These are phyloP conservation scores for Terrapene triunguis DNA, from an alignment of 2,113 vertebrate species.

Conservation along the genomic window DNA sequence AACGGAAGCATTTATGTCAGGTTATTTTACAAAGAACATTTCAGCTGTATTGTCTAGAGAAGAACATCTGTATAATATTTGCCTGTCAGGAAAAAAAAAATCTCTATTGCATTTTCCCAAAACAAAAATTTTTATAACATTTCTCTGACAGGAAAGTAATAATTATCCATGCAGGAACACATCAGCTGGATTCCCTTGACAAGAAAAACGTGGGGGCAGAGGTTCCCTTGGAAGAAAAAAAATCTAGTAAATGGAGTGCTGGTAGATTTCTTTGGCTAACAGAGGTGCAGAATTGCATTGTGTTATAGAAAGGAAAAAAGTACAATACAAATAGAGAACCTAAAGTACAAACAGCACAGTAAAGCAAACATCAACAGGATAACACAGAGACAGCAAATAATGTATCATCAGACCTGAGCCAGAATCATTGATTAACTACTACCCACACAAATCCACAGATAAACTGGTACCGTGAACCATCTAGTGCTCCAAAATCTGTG, in stretches of 20 bases:
- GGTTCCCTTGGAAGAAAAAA: conserved; percentile 31
- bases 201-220: neutral
- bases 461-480: neutral
- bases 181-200: conserved; percentile 65
- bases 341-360: conserved; percentile 16
- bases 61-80: conserved; percentile 70
- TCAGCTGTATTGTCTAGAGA: conserved; percentile 49
- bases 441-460: neutral
- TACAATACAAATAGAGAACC: conserved; percentile 29
- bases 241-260: conserved; percentile 24
- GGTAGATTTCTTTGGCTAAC: conserved; percentile 58
- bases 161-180: conserved; percentile 71
- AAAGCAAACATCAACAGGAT: conserved; percentile 7
- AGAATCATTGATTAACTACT: neutral
- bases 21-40: conserved; percentile 67
- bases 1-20: conserved; percentile 52
- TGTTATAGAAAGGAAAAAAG: neutral
- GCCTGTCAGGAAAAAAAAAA: conserved; percentile 48
- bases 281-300: conserved; percentile 46
- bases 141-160: conserved; percentile 72
- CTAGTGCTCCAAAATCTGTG: neutral
- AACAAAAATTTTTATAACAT: conserved; percentile 72
- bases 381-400: neutral
- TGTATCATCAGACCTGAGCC: neutral
- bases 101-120: conserved; percentile 61